Evolutionary conservation across 2,113 vertebrate genomes (phyloP).

Genomic region (Onychorhynchus coronatus): DNA sequence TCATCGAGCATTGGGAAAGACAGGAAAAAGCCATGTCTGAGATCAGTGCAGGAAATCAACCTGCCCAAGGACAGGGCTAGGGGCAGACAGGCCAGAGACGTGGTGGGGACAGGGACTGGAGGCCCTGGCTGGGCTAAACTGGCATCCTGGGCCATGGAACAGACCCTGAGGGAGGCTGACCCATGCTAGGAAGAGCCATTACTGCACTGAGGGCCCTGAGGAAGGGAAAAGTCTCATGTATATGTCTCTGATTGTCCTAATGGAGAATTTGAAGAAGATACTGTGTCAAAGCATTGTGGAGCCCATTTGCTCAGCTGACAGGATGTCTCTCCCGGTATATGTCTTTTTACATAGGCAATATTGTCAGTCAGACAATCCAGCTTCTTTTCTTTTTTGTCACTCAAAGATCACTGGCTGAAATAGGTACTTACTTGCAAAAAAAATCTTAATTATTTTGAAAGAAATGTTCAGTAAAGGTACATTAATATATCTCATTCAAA

Average conservation of each 20-base stretch:
- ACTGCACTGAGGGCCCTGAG: accelerated
- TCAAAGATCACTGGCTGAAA: not conserved
- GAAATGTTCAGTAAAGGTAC: not conserved
- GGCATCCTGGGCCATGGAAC: too few relatives aligned
- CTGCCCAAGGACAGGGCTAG: too few relatives aligned
- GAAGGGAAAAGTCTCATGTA: not conserved
- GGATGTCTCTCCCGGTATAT: not conserved
- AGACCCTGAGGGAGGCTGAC: not conserved
- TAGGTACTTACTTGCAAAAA: not conserved
- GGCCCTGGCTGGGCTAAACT: not conserved
- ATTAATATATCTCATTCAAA: not conserved
- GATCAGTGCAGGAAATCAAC: not conserved
- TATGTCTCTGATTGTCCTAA: not conserved
- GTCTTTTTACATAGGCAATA: not conserved
- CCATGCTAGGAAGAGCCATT: not conserved
- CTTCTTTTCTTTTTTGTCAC: not conserved
- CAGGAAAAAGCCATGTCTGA: accelerated
- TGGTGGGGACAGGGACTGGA: accelerated
- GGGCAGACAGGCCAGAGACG: accelerated
- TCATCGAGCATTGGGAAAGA: accelerated
- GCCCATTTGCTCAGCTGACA: not conserved
- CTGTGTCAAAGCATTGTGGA: not conserved
- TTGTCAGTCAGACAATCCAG: not conserved
- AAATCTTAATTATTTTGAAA: not conserved
- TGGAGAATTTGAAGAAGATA: not conserved